Percentiles rank a stretch among this genome's conserved stretches.
Evolutionary conservation across 2,797 vertebrate genomes (phyloP).

Genomic region (Scleropages formosus): DNA sequence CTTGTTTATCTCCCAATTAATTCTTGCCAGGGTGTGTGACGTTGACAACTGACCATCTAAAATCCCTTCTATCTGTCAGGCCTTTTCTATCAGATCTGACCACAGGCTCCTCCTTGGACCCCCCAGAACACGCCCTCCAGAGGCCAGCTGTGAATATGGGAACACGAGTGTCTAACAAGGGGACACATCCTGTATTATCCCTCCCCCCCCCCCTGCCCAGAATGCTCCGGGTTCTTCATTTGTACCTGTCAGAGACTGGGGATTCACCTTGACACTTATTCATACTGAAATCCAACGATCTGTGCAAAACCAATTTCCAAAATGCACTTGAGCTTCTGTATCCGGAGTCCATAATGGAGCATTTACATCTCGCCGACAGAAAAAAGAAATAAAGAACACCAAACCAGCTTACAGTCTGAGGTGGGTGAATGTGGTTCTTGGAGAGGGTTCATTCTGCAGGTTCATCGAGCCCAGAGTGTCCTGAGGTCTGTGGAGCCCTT

Average conservation of each 20-base stretch:
- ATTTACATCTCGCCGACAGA: conserved; percentile 12
- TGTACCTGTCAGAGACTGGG: conserved; percentile 16
- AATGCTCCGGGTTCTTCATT: background rate
- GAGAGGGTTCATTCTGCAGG: no score
- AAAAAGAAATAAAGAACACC: background rate
- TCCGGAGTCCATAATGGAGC: conserved; percentile 6
- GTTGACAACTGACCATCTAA: no score
- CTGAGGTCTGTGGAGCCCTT: no score
- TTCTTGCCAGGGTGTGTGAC: no score
- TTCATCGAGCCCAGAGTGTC: no score
- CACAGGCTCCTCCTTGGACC: background rate
- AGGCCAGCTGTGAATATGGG: background rate
- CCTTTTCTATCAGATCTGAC: no score
- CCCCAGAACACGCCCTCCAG: background rate
- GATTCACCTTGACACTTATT: conserved; percentile 14
- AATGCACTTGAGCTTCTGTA: conserved; percentile 1
- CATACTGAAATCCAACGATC: conserved; percentile 22
- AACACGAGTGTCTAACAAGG: background rate
- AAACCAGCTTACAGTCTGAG: no score
- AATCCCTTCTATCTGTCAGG: no score
- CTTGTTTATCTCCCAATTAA: no score
- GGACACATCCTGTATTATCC: background rate
- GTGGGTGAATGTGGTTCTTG: background rate
- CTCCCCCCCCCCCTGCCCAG: background rate
- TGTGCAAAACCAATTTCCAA: conserved; percentile 31